Evolutionary conservation across 2,888 invertebrate genomes (phyloP).

Genomic region (Proisotoma minuta): DNA sequence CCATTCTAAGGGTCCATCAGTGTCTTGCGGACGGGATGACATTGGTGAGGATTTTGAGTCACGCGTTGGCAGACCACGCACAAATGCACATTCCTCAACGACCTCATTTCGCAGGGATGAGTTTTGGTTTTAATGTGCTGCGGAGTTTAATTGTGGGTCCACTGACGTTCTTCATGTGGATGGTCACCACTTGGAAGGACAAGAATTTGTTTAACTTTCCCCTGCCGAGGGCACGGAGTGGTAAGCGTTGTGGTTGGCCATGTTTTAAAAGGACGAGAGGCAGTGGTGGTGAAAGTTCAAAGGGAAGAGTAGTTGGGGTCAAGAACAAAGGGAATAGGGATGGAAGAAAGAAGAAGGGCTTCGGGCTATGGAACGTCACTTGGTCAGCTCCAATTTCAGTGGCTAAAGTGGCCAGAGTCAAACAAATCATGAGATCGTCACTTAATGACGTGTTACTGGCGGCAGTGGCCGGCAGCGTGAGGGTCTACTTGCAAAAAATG

Average conservation of each 20-base stretch:
- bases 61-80: slow-evolving; percentile 51
- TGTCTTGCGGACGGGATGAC: slow-evolving; percentile 56
- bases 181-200: slow-evolving; percentile 52
- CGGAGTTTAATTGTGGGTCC: slow-evolving; percentile 55
- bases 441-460: slow-evolving; percentile 57
- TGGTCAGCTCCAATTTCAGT: slow-evolving; percentile 55
- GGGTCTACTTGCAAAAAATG: slow-evolving; percentile 53
- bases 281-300: background rate
- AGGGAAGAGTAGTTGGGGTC: slow-evolving; percentile 4
- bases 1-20: slow-evolving; percentile 55
- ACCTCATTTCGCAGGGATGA: slow-evolving; percentile 52
- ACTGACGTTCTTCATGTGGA: slow-evolving; percentile 54
- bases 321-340: slow-evolving; percentile 31
- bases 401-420: slow-evolving; percentile 53
- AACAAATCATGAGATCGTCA: slow-evolving; percentile 56
- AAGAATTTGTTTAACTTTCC: slow-evolving; percentile 52
- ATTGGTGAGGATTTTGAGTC: slow-evolving; percentile 52
- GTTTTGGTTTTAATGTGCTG: slow-evolving; percentile 52
- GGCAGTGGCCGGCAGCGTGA: slow-evolving; percentile 55
- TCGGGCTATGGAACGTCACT: slow-evolving; percentile 48
- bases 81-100: slow-evolving; percentile 49
- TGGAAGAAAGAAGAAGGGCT: background rate
- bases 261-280: background rate
- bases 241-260: background rate
- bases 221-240: slow-evolving; percentile 27